phyloP scores from a whole-genome alignment of 2,888 invertebrate species.

The Lydus trimaculatus region DNA sequence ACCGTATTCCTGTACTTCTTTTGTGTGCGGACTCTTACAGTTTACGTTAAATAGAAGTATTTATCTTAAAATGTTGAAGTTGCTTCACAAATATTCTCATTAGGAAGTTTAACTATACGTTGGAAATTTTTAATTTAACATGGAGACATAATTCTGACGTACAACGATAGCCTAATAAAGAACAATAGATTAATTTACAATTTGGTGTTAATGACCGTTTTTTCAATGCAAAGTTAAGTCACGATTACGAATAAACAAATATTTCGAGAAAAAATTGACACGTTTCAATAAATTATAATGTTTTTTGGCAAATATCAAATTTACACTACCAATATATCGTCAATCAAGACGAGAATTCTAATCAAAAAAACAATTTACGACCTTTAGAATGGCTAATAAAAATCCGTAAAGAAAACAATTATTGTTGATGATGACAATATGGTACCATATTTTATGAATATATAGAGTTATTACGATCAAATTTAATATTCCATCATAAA shows the following conservation, averaged over 20 bases:
- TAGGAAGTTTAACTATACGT: neutral
- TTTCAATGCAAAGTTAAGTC: neutral
- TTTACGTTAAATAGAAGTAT: too few relatives aligned
- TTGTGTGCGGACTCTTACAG: too few relatives aligned
- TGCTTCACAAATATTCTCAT: too few relatives aligned
- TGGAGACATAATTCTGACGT: neutral
- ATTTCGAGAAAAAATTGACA: neutral
- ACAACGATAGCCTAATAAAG: neutral
- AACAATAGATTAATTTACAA: neutral
- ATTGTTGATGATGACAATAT: neutral
- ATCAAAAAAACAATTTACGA: neutral
- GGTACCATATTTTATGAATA: neutral
- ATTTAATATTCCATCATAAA: conserved; percentile 51
- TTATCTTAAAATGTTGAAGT: too few relatives aligned
- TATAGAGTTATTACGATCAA: conserved; percentile 41
- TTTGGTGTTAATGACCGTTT: neutral
- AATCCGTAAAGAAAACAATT: neutral
- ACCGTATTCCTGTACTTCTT: too few relatives aligned
- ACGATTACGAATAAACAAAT: neutral
- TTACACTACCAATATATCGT: neutral
- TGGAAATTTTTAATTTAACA: neutral
- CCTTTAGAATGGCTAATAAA: neutral
- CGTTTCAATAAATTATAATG: neutral
- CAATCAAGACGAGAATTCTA: neutral
- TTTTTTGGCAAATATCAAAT: neutral